Percentiles rank a stretch among this genome's conserved stretches.
Evolutionary conservation across 2,888 invertebrate genomes (phyloP).

Genomic region (Pachymerium ferrugineum): DNA sequence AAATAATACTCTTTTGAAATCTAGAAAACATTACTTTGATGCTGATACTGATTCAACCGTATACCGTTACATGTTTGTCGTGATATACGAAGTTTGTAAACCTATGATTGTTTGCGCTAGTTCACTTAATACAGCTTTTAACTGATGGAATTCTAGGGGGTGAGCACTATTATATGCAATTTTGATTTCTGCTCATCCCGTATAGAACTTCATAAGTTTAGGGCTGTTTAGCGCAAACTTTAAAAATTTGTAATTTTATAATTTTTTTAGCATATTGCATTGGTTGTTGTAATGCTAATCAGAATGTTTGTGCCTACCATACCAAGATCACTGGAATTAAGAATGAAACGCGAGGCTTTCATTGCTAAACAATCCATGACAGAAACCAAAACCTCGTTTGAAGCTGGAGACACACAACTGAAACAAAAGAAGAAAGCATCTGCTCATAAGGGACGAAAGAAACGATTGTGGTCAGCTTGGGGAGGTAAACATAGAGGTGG

Average conservation of each 20-base stretch:
- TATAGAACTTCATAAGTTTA: too few species aligned
- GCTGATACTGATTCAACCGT: neutral
- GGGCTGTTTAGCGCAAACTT: too few species aligned
- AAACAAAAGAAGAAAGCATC: neutral
- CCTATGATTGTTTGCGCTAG: too few species aligned
- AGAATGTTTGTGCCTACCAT: neutral
- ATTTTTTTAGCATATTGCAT: neutral
- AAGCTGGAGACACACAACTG: neutral
- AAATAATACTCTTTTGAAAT: neutral
- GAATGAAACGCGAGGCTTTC: neutral
- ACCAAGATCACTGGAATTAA: neutral
- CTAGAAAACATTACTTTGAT: neutral
- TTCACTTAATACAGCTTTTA: too few species aligned
- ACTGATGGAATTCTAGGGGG: too few species aligned
- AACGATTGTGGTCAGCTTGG: conserved; percentile 5
- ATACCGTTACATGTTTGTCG: neutral
- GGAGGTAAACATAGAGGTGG: neutral
- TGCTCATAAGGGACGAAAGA: neutral
- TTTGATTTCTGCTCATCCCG: too few species aligned
- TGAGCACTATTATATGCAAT: too few species aligned
- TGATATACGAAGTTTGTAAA: neutral
- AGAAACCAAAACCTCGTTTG: neutral
- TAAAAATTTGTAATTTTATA: neutral
- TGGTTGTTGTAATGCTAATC: neutral
- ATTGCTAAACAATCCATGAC: neutral